Conservation (phyloP, 2,797 vertebrate species). For the Synaphobranchus kaupii region DNA sequence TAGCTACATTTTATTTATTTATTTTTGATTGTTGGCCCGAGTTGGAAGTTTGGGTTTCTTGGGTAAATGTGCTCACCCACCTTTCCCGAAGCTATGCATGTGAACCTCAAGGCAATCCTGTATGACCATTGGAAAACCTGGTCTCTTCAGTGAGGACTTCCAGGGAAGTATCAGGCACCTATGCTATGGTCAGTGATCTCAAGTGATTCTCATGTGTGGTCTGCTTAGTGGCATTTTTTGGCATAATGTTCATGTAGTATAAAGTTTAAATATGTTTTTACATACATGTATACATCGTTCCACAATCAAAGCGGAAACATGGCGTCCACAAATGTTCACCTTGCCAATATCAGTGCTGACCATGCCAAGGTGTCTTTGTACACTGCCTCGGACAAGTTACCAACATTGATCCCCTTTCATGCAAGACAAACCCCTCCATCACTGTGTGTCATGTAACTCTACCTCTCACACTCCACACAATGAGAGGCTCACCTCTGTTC, state of each 20-base stretch:
- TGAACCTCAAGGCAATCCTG: not conserved
- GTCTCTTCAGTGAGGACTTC: not conserved
- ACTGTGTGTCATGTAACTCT: not conserved
- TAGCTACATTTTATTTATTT: not conserved
- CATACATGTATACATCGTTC: no score
- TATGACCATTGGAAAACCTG: not conserved
- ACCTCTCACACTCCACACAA: not conserved
- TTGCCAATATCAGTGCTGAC: not conserved
- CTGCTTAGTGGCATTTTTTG: not conserved
- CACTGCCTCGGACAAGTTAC: not conserved
- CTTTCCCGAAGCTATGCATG: not conserved
- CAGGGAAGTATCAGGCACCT: not conserved
- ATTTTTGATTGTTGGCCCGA: no score
- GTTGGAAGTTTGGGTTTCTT: not conserved
- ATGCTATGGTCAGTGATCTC: not conserved
- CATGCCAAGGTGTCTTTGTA: not conserved
- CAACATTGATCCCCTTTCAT: not conserved
- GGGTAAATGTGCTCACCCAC: not conserved
- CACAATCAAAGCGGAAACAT: no score
- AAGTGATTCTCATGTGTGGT: not conserved
- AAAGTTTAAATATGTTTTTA: no score
- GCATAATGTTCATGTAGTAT: no score
- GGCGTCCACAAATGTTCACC: not conserved
- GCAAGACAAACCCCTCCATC: not conserved
- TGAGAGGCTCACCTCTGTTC: not conserved